phyloP scores from a whole-genome alignment of 2,888 invertebrate genomes.

The Troides helena region DNA sequence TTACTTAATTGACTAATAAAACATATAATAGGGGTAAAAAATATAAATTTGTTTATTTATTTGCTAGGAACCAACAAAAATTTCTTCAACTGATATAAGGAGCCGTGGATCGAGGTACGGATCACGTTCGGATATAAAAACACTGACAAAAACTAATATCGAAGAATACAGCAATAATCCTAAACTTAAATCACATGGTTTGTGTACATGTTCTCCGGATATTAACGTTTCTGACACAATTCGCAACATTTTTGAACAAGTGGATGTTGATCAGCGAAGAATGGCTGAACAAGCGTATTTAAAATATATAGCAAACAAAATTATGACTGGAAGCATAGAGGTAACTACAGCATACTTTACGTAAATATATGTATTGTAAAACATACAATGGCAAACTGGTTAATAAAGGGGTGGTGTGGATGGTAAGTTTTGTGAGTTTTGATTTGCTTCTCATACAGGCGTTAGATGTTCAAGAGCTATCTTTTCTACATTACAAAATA shows the following conservation, averaged over 20 bases:
- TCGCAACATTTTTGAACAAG: slow-evolving; percentile 70
- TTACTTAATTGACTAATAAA: background rate
- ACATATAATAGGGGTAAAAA: background rate
- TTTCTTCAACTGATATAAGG: slow-evolving; percentile 44
- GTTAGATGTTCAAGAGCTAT: slow-evolving; percentile 75
- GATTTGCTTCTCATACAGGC: slow-evolving; percentile 46
- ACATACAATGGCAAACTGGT: background rate
- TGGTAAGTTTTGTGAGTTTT: background rate
- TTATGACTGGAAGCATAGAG: slow-evolving; percentile 55
- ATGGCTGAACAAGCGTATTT: slow-evolving; percentile 63
- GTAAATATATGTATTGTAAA: background rate
- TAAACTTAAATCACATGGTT: slow-evolving; percentile 51
- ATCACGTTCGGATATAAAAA: slow-evolving; percentile 44
- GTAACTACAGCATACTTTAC: slow-evolving; percentile 41
- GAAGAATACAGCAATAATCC: slow-evolving; percentile 66
- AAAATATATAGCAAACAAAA: slow-evolving; percentile 69
- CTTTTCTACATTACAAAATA: slow-evolving; percentile 76
- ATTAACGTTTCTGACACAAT: slow-evolving; percentile 68
- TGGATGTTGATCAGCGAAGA: slow-evolving; percentile 65
- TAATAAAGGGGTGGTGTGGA: background rate
- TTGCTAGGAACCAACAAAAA: slow-evolving; percentile 54
- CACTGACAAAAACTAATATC: slow-evolving; percentile 62
- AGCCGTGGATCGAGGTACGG: slow-evolving; percentile 40
- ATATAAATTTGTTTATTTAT: background rate
- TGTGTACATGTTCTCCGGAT: slow-evolving; percentile 69